Evolutionary conservation across 2,113 vertebrate genomes (phyloP), one percentile per base, ranked within the genome.

Genomic region (Myrmecobius fasciatus): DNA sequence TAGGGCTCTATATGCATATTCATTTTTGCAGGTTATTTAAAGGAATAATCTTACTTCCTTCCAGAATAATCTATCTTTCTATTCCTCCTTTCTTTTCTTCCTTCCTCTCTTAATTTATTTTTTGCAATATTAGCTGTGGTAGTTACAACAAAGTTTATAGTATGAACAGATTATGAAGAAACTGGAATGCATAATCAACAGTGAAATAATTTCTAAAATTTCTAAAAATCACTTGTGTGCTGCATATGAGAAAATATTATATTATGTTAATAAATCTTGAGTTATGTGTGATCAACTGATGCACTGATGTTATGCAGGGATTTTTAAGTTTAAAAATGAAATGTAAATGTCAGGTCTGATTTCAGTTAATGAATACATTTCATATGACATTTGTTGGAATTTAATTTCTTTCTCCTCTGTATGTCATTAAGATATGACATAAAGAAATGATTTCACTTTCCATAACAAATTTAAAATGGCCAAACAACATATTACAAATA

Each of bases 381-480:
- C 54, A 1, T 0, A 17, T 0, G 36, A 94, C n/a, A 91, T 0
- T 48, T 48, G 17, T 1, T 52, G 75, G 46, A 96, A 60, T 96
- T 92, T 92, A n/a, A 97, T 92, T 95, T 96, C 91, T 83, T 92
- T 49, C 49, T 9, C 89, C 49, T 9, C 89, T 89, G 89, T 0
- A 26, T 25, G 53, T 90, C 24, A 92, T 89, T 25, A 91, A 93
- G 75, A 24, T 11, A 47, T 24, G 89, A 67, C 83, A 83, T 83
- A 88, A 25, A n/a, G 43, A 10, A 52, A 47, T 49, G 53, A 1
- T 91, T 92, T 8, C 94, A 43, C 60, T 97, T 98, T 96, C 93
- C 95, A 92, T 93, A 96, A 67, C 2, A 9, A 88, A 51, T 90
- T 93, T 91, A 92, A 97, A 95, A 89, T 36, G 3, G 89, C 93